These are phyloP conservation scores for Pachyseris speciosa DNA, from an alignment of 64 coral and sea anemone genomes.

Conservation along the genomic window DNA sequence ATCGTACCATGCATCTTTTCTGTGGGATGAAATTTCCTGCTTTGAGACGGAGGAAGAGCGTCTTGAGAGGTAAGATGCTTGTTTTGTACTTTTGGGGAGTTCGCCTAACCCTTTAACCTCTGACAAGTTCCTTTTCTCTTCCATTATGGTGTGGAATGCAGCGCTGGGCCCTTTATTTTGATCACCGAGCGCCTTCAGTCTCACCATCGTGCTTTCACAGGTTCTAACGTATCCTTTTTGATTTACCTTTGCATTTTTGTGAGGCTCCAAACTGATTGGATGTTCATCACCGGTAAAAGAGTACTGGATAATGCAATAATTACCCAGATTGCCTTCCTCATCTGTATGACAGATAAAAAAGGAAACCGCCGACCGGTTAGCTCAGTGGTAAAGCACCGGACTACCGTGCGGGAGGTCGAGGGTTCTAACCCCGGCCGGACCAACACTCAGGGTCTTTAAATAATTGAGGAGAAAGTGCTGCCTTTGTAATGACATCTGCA, in stretches of 20 bases:
- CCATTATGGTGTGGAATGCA: not conserved
- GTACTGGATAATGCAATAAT: not conserved
- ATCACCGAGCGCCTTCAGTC: not conserved
- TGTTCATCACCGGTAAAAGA: not conserved
- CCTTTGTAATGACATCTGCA: too few species aligned
- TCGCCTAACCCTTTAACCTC: not conserved
- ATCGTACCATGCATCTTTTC: not conserved
- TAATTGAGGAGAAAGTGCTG: too few species aligned
- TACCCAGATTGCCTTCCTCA: not conserved
- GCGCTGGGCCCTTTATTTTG: not conserved
- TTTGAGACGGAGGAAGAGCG: too few species aligned
- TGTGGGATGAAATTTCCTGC: too few species aligned
- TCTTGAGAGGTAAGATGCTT: not conserved
- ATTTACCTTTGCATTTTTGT: not conserved
- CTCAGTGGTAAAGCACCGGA: too few species aligned
- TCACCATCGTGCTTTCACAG: not conserved
- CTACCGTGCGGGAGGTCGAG: too few species aligned
- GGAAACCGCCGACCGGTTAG: too few species aligned
- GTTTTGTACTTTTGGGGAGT: not conserved
- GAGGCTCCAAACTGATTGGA: not conserved
- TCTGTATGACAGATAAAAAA: not conserved
- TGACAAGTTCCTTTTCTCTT: not conserved
- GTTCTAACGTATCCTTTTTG: not conserved
- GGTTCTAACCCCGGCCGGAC: too few species aligned
- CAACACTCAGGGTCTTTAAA: too few species aligned